Conservation (phyloP, 1,140 invertebrate species). For the Bombus waltoni region DNA sequence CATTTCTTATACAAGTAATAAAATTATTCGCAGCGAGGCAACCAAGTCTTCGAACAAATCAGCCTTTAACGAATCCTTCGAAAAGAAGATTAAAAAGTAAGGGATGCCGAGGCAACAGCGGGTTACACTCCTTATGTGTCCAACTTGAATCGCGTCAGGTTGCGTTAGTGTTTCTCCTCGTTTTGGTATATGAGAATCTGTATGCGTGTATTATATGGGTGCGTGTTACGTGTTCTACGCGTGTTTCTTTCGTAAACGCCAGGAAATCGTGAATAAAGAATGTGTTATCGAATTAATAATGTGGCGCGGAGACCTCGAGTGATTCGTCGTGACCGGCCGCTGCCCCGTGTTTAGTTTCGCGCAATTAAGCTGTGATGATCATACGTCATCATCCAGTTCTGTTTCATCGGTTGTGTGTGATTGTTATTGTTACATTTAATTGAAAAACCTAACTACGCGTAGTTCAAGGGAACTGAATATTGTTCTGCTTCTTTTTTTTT, state of each 20-base stretch:
- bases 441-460: conserved; percentile 79
- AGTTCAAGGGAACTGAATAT: conserved; percentile 73
- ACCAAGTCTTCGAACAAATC: conserved; percentile 70
- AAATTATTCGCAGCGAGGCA: conserved; percentile 68
- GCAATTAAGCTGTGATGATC: conserved; percentile 28
- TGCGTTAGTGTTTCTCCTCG: not conserved
- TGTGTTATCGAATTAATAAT: not conserved
- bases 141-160: not conserved
- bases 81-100: conserved; percentile 60
- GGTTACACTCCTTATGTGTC: not conserved
- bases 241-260: not conserved
- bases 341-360: conserved; percentile 44
- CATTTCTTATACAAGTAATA: conserved; percentile 63
- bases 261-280: not conserved
- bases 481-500: not conserved
- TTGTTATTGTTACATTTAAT: conserved; percentile 56
- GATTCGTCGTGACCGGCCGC: conserved; percentile 13
- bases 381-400: conserved; percentile 33
- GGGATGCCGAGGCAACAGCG: conserved; percentile 59
- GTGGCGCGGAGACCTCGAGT: not conserved
- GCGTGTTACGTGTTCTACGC: not conserved
- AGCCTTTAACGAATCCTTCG: conserved; percentile 65
- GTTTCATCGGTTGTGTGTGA: conserved; percentile 1
- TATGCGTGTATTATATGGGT: no score
- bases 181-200: not conserved